phyloP scores from a whole-genome alignment of 2,113 vertebrate genomes.

The Alosa alosa region DNA sequence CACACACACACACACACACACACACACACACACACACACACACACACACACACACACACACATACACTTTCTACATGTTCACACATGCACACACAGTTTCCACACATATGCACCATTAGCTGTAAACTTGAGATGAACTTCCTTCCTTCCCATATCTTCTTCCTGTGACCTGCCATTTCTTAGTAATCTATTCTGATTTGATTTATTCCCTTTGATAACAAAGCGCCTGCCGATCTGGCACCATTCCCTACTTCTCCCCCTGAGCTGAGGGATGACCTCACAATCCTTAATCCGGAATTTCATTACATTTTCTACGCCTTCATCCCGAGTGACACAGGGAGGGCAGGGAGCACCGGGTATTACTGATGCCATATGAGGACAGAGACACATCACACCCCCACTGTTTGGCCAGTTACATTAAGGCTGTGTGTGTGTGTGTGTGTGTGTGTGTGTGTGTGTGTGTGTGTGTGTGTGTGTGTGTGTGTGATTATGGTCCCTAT shows the following conservation, averaged over 20 bases:
- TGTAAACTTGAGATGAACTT: not conserved
- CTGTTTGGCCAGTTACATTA: too few species aligned
- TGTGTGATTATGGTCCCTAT: not conserved
- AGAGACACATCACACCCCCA: not conserved
- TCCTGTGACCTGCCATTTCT: not conserved
- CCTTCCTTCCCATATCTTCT: not conserved
- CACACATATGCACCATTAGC: not conserved
- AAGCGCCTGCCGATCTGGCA: not conserved
- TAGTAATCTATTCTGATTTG: not conserved
- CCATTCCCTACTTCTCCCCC: not conserved
- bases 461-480: not conserved
- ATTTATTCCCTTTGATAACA: not conserved
- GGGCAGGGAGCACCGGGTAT: not conserved
- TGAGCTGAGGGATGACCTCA: not conserved
- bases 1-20: not conserved
- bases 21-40: not conserved
- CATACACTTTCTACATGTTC: not conserved
- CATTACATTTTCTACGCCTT: not conserved
- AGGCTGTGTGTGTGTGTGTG: not conserved
- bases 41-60: not conserved
- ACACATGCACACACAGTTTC: not conserved
- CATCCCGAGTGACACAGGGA: not conserved
- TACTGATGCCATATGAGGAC: not conserved
- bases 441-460: not conserved
- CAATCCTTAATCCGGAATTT: not conserved